Evolutionary conservation across 1,140 invertebrate species (phyloP), one percentile per base, ranked within the genome.

Genomic region (Drosophila novamexicana): DNA sequence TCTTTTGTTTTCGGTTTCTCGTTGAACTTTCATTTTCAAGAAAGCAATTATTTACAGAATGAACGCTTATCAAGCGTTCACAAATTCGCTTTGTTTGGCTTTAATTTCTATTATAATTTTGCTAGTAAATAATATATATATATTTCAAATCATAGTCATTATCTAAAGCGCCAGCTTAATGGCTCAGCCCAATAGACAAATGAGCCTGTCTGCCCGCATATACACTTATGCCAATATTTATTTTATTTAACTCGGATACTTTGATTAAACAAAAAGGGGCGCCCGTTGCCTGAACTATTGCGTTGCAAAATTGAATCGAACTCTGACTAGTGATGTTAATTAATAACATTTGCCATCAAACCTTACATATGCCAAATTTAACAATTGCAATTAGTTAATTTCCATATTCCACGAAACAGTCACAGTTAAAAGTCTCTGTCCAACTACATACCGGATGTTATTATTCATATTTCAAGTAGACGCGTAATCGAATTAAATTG

Each of bases 131-230:
- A 39, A 1, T 52, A 40, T 65, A 36, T 73, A 74, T 34, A 12
- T 49, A 63, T 29, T 63, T 71, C 76, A 77, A 83, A 88, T 79
- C 79, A 83, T 63, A 74, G 79, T 71, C 83, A 88, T 86, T 86
- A 89, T 83, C 86, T 86, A 83, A 83, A 89, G 83, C 83, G 63
- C 72, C 76, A 75, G 83, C 84, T 86, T 88, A 86, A 77, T 47
- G 58, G 72, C 83, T 86, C 76, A 83, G 39, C 50, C 53, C 66
- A 49, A 66, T 70, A 73, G 83, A 86, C 76, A 86, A 86, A 88
- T 88, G 76, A 68, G 78, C 62, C 54, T 54, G 12, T 36, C 37
- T 39, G 22, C 45, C 42, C 10, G 42, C 58, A 44, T 29, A 4
- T 29, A 36, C 53, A 10, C 22, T 39, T 63, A 16, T 61, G 36